A percentile compares a stretch with the other conserved stretches of the same genome.
Conservation (phyloP, 2,888 invertebrate species). For the Dastarcus helophoroides region DNA sequence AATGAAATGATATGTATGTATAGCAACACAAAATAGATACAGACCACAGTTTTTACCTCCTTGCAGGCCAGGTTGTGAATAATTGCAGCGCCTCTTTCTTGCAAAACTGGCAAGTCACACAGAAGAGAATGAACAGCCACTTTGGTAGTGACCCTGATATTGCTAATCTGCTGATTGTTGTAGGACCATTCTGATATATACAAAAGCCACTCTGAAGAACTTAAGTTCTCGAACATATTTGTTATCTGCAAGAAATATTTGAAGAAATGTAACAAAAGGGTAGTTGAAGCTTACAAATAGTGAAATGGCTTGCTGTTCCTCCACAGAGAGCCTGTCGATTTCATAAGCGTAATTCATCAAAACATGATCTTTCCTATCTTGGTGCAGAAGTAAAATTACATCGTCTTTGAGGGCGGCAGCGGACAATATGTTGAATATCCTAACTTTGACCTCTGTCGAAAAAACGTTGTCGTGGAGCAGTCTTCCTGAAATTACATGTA, state of each 20-base stretch:
- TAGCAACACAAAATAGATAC: constrained; percentile 59
- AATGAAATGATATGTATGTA: constrained; percentile 1
- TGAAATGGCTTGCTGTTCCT: constrained; percentile 70
- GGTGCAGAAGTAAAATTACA: constrained; percentile 77
- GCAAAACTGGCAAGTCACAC: constrained; percentile 56
- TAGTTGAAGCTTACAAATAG: constrained; percentile 54
- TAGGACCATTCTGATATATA: constrained; percentile 89
- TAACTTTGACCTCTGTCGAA: constrained; percentile 49
- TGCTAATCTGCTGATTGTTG: constrained; percentile 65
- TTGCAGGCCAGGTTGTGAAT: constrained; percentile 86
- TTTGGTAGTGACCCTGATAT: constrained; percentile 83
- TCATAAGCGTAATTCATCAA: constrained; percentile 78
- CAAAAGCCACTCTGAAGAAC: constrained; percentile 84
- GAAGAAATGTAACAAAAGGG: no score
- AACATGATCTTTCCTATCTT: constrained; percentile 78
- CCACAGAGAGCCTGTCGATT: constrained; percentile 60
- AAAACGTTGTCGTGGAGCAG: constrained; percentile 50
- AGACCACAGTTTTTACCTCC: constrained; percentile 96
- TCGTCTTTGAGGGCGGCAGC: constrained; percentile 78
- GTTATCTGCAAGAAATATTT: constrained; percentile 70
- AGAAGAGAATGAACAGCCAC: constrained; percentile 78
- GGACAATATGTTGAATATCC: constrained; percentile 59
- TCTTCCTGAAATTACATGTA: constrained; percentile 45
- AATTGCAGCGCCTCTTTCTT: constrained; percentile 74
- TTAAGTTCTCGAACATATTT: constrained; percentile 80